Conservation (phyloP, 2,797 vertebrate genomes). For the Xyrichtys novacula region DNA sequence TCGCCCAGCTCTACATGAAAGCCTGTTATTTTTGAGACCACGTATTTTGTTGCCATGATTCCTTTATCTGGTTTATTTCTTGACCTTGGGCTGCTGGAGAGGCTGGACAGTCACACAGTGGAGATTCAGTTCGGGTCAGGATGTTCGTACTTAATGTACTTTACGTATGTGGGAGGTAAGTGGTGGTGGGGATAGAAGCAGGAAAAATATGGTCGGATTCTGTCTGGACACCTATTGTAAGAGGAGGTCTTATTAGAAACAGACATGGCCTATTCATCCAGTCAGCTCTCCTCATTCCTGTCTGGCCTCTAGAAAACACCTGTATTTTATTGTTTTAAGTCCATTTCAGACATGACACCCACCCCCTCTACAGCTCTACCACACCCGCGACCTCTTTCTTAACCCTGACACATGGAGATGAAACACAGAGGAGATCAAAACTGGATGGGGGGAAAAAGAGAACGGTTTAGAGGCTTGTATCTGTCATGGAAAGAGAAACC, state of each 20-base stretch:
- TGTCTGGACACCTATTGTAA: constrained; percentile 43
- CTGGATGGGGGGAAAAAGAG: neutral
- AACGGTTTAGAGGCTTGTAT: constrained; percentile 30
- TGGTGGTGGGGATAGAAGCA: constrained; percentile 30
- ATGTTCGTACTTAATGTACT: constrained; percentile 16
- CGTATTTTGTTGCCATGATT: constrained; percentile 26
- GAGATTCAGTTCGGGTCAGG: constrained; percentile 15
- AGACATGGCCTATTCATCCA: constrained; percentile 53
- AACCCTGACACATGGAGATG: constrained; percentile 53
- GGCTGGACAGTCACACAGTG: neutral
- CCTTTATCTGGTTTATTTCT: constrained; percentile 48
- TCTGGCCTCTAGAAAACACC: constrained; percentile 70
- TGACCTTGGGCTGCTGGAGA: constrained; percentile 31
- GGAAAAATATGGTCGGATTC: constrained; percentile 26
- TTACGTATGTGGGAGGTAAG: constrained; percentile 28
- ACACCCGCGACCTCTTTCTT: constrained; percentile 53
- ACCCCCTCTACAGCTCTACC: constrained; percentile 30
- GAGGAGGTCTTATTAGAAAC: constrained; percentile 73
- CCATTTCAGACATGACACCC: constrained; percentile 66
- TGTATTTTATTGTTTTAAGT: constrained; percentile 79
- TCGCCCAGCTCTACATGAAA: constrained; percentile 33
- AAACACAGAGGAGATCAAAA: constrained; percentile 21
- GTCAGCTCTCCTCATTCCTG: constrained; percentile 13
- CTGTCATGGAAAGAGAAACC: constrained; percentile 28
- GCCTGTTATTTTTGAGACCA: constrained; percentile 30